Base-by-base conservation (phyloP, 2,888 invertebrate species). In the Orthosia incerta region DNA sequence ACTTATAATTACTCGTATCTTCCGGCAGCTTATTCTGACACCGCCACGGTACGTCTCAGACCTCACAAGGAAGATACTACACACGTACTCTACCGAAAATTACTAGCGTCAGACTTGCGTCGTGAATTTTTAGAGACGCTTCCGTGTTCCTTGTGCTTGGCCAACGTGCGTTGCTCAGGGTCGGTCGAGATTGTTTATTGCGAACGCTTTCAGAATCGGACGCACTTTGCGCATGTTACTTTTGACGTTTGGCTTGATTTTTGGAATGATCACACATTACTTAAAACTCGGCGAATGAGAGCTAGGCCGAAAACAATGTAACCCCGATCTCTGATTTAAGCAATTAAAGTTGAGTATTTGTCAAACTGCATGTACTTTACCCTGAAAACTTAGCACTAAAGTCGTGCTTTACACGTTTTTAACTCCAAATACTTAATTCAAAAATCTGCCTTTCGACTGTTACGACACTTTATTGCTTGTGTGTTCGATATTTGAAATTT, bases 41-140 rank as follows among this genome's bases (percentile, higher is more conserved):
- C 57, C 74, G 76, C 57, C 74, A n/a, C n/a, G 77, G 88, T 95
- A 85, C 88, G 80, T 79, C 89, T 67, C 91, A 71, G 78, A 67
- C 93, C 80, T 92, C 89, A 94, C 91, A 84, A 94, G 95, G 95
- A 95, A 95, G 94, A 91, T 86, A 86, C 87, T 87, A 87, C 72
- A 88, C 95, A 95, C 94, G 94, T 95, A 90, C 87, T 88, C 86
- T 85, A 89, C 94, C 95, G 93, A 95, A 95, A 95, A 94, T 94
- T 93, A 93, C 92, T 89, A 88, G 89, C 91, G 86, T 85, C 87
- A 87, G 89, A 89, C 91, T 90, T 92, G 93, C 92, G 94, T 84
- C 89, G 93, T 92, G 95, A 95, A 95, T 95, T 94, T 95, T 94
- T 90, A 95, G 94, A 93, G 90, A 72, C 83, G 86, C 94, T 96